Percentiles rank a stretch among this genome's conserved stretches.
These are phyloP conservation scores for Elachura formosa DNA, from an alignment of 2,113 vertebrate genomes.

Conservation along the genomic window DNA sequence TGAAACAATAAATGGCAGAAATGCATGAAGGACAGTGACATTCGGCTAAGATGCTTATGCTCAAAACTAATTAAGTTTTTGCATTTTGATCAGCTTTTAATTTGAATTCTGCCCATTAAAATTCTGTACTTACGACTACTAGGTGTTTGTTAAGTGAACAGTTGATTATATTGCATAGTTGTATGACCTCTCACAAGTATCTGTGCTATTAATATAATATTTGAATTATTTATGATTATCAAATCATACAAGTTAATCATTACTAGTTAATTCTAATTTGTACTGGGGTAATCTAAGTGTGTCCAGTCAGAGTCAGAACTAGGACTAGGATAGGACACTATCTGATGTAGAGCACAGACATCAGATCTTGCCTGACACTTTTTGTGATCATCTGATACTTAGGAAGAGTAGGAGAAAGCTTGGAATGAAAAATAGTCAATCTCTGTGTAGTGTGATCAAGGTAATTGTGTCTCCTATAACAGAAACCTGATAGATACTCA, in stretches of 20 bases:
- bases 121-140: not conserved
- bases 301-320: not conserved
- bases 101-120: constrained; percentile 11
- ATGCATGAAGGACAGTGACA: not conserved
- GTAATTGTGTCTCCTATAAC: not conserved
- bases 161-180: not conserved
- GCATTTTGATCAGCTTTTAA: constrained; percentile 18
- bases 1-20: not conserved
- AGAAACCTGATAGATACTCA: not conserved
- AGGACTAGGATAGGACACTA: not conserved
- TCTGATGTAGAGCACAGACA: not conserved
- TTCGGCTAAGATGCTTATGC: not conserved
- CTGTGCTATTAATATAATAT: not conserved
- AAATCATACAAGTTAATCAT: not conserved
- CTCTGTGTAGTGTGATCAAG: not conserved
- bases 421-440: not conserved
- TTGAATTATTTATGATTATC: not conserved
- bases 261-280: not conserved
- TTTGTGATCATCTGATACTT: not conserved
- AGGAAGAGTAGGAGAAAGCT: not conserved
- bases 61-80: not conserved
- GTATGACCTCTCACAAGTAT: not conserved
- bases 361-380: not conserved
- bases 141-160: constrained; percentile 1
- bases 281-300: not conserved